Percentiles rank a stretch among this genome's conserved stretches.
Evolutionary conservation across 64 coral and sea anemone species (phyloP).

Genomic region (Montipora cactus): DNA sequence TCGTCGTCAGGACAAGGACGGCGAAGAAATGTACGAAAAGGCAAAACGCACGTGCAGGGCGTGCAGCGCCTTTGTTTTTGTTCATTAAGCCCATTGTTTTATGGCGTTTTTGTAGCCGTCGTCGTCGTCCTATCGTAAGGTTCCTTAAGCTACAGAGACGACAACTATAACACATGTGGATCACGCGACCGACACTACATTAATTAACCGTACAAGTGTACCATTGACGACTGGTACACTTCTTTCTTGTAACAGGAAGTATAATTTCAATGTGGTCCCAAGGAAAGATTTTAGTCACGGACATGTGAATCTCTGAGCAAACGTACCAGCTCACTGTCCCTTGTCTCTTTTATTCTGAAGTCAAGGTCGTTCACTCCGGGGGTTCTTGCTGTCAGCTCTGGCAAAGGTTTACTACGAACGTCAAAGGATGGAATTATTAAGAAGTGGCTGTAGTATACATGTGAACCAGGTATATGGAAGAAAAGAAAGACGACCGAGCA

Average conservation of each 20-base stretch:
- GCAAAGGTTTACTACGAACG: constrained; percentile 24
- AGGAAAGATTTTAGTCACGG: background rate
- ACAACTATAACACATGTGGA: background rate
- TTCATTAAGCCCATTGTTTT: too few relatives aligned
- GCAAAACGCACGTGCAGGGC: too few relatives aligned
- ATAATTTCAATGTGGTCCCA: too few relatives aligned
- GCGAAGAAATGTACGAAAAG: too few relatives aligned
- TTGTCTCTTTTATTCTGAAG: constrained; percentile 21
- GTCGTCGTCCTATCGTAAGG: too few relatives aligned
- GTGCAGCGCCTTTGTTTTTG: too few relatives aligned
- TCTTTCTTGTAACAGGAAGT: too few relatives aligned
- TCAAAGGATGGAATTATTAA: background rate
- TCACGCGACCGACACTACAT: too few relatives aligned
- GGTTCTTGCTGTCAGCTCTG: constrained; percentile 1
- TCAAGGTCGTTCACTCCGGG: constrained; percentile 50
- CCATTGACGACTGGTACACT: too few relatives aligned
- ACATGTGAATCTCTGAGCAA: background rate
- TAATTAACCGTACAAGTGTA: background rate
- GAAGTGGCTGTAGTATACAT: too few relatives aligned
- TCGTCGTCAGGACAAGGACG: too few relatives aligned
- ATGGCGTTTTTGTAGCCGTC: too few relatives aligned
- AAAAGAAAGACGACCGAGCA: background rate
- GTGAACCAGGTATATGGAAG: background rate
- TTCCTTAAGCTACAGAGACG: background rate
- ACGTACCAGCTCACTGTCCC: constrained; percentile 58